Evolutionary conservation across 2,888 invertebrate genomes (phyloP).

Genomic region (Sarcophaga subvicina): DNA sequence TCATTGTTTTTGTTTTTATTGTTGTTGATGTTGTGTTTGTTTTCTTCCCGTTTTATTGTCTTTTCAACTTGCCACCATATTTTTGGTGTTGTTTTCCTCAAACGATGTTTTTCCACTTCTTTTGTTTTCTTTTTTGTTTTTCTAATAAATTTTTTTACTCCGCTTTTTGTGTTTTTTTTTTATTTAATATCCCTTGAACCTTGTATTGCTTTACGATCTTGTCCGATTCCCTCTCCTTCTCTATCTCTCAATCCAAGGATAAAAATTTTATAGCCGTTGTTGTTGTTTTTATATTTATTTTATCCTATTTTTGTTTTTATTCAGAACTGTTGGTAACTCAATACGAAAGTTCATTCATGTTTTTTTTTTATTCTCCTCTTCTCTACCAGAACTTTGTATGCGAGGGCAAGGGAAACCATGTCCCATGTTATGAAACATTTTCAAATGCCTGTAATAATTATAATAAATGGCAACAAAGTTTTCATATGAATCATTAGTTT

Average conservation of each 20-base stretch:
- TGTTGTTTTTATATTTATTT: constrained; percentile 13
- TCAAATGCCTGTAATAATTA: neutral
- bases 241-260: neutral
- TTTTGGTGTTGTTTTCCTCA: constrained; percentile 10
- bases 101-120: neutral
- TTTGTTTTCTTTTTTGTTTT: constrained; percentile 24
- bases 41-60: neutral
- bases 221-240: neutral
- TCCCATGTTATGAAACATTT: neutral
- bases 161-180: constrained; percentile 14
- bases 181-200: constrained; percentile 53
- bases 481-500: neutral
- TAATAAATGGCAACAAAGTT: constrained; percentile 13
- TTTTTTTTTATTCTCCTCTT: neutral
- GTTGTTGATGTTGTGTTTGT: constrained; percentile 2
- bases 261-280: constrained; percentile 45
- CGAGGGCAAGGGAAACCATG: neutral
- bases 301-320: neutral
- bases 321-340: constrained; percentile 5
- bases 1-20: neutral
- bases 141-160: neutral
- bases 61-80: neutral
- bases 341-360: constrained; percentile 3
- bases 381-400: neutral
- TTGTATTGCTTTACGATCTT: constrained; percentile 39